Evolutionary conservation across 2,888 invertebrate genomes (phyloP), one percentile per base, ranked within the genome.

Genomic region (Blera fallax): DNA sequence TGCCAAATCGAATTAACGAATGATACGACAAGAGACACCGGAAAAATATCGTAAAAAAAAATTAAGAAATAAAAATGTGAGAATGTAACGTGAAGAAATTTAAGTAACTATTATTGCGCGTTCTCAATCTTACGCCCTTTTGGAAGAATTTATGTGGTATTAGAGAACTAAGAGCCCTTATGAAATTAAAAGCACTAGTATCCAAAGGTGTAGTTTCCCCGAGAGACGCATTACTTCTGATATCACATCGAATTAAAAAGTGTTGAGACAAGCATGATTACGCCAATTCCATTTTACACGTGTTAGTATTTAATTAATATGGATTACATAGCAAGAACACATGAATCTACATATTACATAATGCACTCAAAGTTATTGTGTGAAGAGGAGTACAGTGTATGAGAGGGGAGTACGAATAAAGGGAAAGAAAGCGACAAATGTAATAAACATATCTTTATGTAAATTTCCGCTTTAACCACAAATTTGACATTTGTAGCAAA

Each of bases 1-100:
- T 3, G n/a, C 29, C 11, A 60, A 73, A 73, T 60, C 4, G 37
- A 74, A 24, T 54, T 64, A 43, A 34, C 16, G 34, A 60, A 37
- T 60, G 48, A 72, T 58, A 37, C 48, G 11, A 8, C 16, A 27
- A 54, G 21, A 10, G 29, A 43, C 2, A 54, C 43, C 40, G 43
- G 69, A 67, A 54, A n/a, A 56, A 45, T 29, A 4, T 45, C 50
- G 24, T 67, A 16, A 8, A 1, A 45, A 5, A 18, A 45, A 2
- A 7, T 45, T 1, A 18, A 10, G 14, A 18, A 45, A 8, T 7
- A 8, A 10, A 16, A 18, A 18, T 8, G 14, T 14, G 10, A 43
- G 40, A 43, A 14, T n/a, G n/a, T n/a, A 14, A 10, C 14, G n/a
- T 3, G 3, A 45, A 45, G 45, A 45, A 45, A 18, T 2, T 7